Percentiles rank a stretch among this genome's conserved stretches.
Conservation (phyloP, 2,888 invertebrate species). For the Sesia apiformis region DNA sequence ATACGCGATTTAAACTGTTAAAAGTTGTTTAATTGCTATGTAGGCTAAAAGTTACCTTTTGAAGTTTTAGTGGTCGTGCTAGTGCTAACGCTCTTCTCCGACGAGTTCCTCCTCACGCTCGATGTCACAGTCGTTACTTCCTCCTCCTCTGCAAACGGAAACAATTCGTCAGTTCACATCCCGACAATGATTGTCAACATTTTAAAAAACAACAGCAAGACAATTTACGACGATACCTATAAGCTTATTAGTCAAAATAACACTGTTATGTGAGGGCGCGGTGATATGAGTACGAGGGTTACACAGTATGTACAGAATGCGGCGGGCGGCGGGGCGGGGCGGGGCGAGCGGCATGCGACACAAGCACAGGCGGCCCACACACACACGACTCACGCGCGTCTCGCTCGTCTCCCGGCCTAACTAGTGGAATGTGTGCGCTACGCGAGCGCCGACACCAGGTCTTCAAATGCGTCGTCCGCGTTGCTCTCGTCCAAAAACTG, state of each 20-base stretch:
- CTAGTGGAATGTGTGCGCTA: conserved; percentile 64
- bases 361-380: conserved; percentile 60
- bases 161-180: background rate
- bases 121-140: conserved; percentile 57
- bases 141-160: conserved; percentile 55
- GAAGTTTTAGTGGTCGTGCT: conserved; percentile 76
- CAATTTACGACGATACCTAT: conserved; percentile 46
- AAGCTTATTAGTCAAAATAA: conserved; percentile 69
- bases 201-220: conserved; percentile 57
- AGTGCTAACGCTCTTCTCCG: conserved; percentile 74
- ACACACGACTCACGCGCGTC: conserved; percentile 72
- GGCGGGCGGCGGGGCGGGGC: conserved; percentile 18
- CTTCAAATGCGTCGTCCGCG: conserved; percentile 91
- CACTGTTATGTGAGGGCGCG: conserved; percentile 53
- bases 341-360: conserved; percentile 20
- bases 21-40: too few species aligned
- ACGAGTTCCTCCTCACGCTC: conserved; percentile 65
- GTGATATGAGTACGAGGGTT: conserved; percentile 49
- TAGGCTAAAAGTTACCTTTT: conserved; percentile 51
- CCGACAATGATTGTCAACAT: background rate
- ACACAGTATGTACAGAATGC: conserved; percentile 52
- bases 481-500: conserved; percentile 83
- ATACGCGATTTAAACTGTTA: too few species aligned
- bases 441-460: conserved; percentile 80
- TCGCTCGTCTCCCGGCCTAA: conserved; percentile 60